Base-by-base conservation (phyloP, 1,140 invertebrate genomes). In the Tetramorium alpestre region DNA sequence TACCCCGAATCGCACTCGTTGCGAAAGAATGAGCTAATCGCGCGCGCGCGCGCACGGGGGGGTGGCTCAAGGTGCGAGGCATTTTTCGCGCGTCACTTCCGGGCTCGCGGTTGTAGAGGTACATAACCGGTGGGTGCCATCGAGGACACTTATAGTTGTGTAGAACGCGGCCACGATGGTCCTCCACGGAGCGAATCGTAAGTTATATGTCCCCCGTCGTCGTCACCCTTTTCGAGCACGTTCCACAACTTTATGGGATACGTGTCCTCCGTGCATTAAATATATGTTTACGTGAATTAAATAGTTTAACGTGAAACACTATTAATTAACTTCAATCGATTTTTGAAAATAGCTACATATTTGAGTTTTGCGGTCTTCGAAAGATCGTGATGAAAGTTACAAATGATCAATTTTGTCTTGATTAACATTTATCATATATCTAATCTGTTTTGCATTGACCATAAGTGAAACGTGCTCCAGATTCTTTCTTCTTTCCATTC, bases 161-260 rank as follows among this genome's bases (percentile, higher is more conserved):
- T 87, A 75, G 76, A 91, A 90, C 89, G 51, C 87, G 85, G 81
- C 62, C 91, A 95, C 91, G 92, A 95, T 95, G 95, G 95, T 95
- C 76, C 93, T 95, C 64, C 95, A 95, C 94, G 94, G 94, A 90
- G 92, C 94, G 72, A 95, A 94, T 92, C 94, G 95, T 95, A 95
- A 95, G 95, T 95, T 91, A 69, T 89, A 80, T 78, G 89, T 60
- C 72, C 78, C 88, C 67, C 85, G 56, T 82, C 67, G 67, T 84
- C 64, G 84, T 70, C 80, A 65, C 65, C 56, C 78, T 65, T 70
- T 2, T 11, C 28, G 38, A 84, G 81, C 88, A 75, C 81, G 69
- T 89, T 89, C 69, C 44, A 38, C 86, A 67, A 78, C 38, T 82
- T 82, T 77, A 77, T 70, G 22, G 41, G 44, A 85, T 38, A 54